These are phyloP conservation scores for Dromococcyx pavoninus DNA, from an alignment of 2,797 vertebrate species.

Conservation along the genomic window DNA sequence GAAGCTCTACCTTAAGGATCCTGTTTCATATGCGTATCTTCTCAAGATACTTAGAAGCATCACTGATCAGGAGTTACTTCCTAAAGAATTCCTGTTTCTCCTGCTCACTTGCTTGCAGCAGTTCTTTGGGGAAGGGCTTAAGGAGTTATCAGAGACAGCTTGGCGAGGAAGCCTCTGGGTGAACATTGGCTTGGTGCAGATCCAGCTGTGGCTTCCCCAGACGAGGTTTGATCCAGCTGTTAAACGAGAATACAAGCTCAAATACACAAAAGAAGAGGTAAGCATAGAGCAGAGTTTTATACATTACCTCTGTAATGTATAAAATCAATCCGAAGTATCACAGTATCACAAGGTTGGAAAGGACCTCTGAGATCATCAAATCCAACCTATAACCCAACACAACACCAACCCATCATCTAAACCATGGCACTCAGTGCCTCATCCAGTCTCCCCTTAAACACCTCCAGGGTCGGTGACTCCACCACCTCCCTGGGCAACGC, in stretches of 20 bases:
- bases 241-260: slow-evolving; percentile 93
- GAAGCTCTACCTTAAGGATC: slow-evolving; percentile 75
- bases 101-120: slow-evolving; percentile 86
- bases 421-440: no score
- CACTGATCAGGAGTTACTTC: slow-evolving; percentile 79
- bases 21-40: slow-evolving; percentile 81
- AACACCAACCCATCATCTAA: no score
- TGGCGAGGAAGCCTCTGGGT: slow-evolving; percentile 92
- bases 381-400: no score
- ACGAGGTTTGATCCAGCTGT: slow-evolving; percentile 92
- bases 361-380: no score
- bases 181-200: slow-evolving; percentile 90
- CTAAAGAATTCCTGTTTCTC: slow-evolving; percentile 84
- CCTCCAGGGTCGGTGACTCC: no score
- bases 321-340: no score
- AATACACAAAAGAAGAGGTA: slow-evolving; percentile 92
- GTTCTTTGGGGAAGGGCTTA: slow-evolving; percentile 75
- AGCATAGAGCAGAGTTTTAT: neutral
- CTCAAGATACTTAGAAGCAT: slow-evolving; percentile 82
- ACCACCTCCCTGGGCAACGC: no score
- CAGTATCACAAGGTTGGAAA: no score
- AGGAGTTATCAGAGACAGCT: slow-evolving; percentile 71
- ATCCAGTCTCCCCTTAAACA: no score
- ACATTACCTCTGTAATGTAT: neutral
- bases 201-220: slow-evolving; percentile 92